These are phyloP conservation scores for Gobio gobio DNA, from an alignment of 2,113 vertebrate species.

Conservation along the genomic window DNA sequence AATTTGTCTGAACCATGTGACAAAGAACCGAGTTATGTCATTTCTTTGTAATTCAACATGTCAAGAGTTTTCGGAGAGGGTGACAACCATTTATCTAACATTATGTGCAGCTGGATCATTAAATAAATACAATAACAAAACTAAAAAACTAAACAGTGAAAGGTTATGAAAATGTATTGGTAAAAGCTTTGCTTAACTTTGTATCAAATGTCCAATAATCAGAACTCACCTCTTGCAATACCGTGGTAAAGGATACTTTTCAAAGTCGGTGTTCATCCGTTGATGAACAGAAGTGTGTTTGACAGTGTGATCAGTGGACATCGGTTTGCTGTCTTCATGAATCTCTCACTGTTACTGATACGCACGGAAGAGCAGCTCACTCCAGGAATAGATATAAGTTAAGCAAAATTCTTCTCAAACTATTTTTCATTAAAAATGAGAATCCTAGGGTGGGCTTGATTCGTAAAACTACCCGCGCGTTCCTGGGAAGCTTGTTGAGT, in stretches of 20 bases:
- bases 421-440: neutral
- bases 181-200: neutral
- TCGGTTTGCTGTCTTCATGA: neutral
- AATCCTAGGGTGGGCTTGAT: neutral
- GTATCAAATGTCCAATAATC: neutral
- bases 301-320: conserved; percentile 12
- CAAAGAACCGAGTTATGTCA: neutral
- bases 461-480: neutral
- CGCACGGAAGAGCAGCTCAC: neutral
- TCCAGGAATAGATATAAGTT: neutral
- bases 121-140: neutral
- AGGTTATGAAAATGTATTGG: neutral
- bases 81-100: neutral
- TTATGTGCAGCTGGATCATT: neutral
- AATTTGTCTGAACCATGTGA: neutral
- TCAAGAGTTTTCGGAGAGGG: neutral
- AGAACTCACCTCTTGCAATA: conserved; percentile 24
- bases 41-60: neutral
- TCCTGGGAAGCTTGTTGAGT: neutral
- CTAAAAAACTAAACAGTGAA: too few relatives aligned
- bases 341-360: neutral
- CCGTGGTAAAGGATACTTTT: conserved; percentile 1
- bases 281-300: neutral
- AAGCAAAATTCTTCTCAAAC: neutral
- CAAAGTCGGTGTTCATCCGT: conserved; percentile 22